Conservation (phyloP, 2,797 vertebrate genomes). For the Arnoldichthys spilopterus region DNA sequence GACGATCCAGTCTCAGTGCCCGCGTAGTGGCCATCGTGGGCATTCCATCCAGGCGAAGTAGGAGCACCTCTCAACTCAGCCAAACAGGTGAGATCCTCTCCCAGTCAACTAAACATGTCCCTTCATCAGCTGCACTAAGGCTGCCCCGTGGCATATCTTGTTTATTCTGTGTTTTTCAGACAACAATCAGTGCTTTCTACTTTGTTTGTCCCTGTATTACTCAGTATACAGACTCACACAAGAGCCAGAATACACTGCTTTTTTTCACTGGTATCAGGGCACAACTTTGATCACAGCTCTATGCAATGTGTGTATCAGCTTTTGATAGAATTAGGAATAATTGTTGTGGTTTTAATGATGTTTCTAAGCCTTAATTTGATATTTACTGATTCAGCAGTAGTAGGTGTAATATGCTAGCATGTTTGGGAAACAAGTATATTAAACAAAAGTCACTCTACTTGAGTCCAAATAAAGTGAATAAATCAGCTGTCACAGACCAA, state of each 20-base stretch:
- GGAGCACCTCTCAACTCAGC: slow-evolving; percentile 95
- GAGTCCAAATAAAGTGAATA: too few species aligned
- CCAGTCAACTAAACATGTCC: background rate
- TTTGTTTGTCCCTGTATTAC: slow-evolving; percentile 3
- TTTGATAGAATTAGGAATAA: too few species aligned
- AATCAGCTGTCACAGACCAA: too few species aligned
- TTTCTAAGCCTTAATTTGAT: background rate
- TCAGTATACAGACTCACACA: background rate
- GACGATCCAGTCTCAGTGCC: slow-evolving; percentile 94
- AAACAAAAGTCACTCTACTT: too few species aligned
- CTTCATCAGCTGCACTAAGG: too few species aligned
- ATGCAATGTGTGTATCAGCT: too few species aligned
- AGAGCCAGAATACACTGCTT: background rate
- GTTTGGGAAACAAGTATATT: too few species aligned
- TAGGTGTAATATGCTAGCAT: too few species aligned
- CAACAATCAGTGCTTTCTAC: background rate
- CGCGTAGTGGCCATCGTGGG: slow-evolving; percentile 92
- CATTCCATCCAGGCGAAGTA: slow-evolving; percentile 88
- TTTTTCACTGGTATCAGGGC: background rate
- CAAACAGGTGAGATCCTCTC: slow-evolving; percentile 85
- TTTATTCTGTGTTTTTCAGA: too few species aligned
- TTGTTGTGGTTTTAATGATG: background rate
- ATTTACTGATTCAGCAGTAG: background rate
- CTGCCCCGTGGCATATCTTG: background rate
- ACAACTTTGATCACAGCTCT: background rate